Conservation (phyloP, 2,888 invertebrate genomes). For the Charanyca ferruginea region DNA sequence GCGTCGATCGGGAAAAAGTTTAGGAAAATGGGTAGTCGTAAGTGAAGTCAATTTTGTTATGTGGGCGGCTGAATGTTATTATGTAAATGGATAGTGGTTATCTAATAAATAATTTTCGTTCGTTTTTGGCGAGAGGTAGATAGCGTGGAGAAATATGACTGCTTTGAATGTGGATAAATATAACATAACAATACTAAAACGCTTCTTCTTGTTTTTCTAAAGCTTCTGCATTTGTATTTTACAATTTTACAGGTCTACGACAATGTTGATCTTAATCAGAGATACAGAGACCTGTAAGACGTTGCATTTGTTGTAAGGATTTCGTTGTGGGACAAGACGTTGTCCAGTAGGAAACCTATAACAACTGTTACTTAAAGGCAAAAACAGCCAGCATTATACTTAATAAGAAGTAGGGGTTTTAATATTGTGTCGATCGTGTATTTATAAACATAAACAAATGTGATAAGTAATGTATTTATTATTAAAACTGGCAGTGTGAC, state of each 20-base stretch:
- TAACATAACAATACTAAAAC: no score
- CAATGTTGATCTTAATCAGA: not conserved
- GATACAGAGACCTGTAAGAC: not conserved
- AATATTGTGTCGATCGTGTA: not conserved
- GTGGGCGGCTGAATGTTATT: slow-evolving; percentile 32
- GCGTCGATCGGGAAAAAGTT: slow-evolving; percentile 53
- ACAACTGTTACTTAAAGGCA: not conserved
- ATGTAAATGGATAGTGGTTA: slow-evolving; percentile 20
- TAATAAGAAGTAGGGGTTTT: not conserved
- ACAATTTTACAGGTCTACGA: not conserved
- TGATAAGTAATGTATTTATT: slow-evolving; percentile 16
- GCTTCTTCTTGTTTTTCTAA: no score
- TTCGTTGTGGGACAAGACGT: not conserved
- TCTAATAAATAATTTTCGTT: not conserved
- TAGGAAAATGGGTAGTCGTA: slow-evolving; percentile 48
- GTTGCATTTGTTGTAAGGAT: not conserved
- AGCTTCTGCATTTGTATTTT: no score
- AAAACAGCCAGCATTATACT: not conserved
- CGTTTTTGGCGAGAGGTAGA: not conserved
- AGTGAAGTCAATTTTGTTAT: slow-evolving; percentile 47
- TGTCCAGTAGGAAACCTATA: not conserved
- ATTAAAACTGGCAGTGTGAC: slow-evolving; percentile 3
- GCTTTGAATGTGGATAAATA: no score
- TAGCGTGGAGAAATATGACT: not conserved
- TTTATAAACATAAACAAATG: slow-evolving; percentile 8